A percentile compares a stretch with the other conserved stretches of the same genome.
phyloP scores from a whole-genome alignment of 2,888 invertebrate species.

The Villa cingulata region DNA sequence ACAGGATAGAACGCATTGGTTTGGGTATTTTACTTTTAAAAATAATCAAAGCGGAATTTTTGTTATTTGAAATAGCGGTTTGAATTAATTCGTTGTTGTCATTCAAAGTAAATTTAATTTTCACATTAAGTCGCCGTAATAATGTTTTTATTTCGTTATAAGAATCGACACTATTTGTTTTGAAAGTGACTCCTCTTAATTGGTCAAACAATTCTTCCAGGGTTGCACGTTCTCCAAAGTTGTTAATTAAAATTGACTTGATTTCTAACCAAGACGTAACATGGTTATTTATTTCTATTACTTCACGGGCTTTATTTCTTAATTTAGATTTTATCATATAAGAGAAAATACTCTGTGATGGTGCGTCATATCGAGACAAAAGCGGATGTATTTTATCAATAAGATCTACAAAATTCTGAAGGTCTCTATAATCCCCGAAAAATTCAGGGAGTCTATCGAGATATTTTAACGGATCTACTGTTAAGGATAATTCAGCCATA shows the following conservation, averaged over 20 bases:
- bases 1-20: conserved; percentile 12
- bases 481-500: no score
- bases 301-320: no score
- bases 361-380: conserved; percentile 6
- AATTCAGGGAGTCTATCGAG: no score
- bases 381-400: no score
- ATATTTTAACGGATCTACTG: no score
- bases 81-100: conserved; percentile 2
- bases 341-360: conserved; percentile 11
- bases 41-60: conserved; percentile 11
- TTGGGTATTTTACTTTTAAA: conserved; percentile 15
- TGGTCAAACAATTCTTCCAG: conserved; percentile 11
- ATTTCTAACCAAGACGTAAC: conserved; percentile 11
- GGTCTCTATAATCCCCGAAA: no score
- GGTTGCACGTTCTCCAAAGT: no score
- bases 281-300: conserved; percentile 14
- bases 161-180: conserved; percentile 11
- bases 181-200: conserved; percentile 8
- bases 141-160: conserved; percentile 12
- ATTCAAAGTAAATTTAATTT: conserved; percentile 4
- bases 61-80: conserved; percentile 10
- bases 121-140: conserved; percentile 11
- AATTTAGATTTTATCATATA: conserved; percentile 11
- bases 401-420: no score
- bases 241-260: conserved; percentile 4